These are phyloP conservation scores for Valencia hispanica DNA, from an alignment of 2,797 vertebrate genomes.

Conservation along the genomic window DNA sequence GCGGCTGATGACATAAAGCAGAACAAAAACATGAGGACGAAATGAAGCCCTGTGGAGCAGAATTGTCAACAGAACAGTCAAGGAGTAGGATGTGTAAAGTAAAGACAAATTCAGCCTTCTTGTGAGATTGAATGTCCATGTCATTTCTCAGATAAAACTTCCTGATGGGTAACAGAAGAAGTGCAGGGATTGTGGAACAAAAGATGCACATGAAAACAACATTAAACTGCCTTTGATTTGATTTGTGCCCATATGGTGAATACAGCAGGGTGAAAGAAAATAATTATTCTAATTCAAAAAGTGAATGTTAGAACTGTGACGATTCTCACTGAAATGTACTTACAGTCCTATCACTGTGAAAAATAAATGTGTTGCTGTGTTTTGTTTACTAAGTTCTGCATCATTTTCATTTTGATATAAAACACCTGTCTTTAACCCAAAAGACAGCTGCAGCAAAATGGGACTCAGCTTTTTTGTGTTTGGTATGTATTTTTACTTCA, in stretches of 20 bases:
- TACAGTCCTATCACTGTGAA: slow-evolving; percentile 13
- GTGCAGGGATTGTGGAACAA: neutral
- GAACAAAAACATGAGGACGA: neutral
- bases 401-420: neutral
- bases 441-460: too few relatives aligned
- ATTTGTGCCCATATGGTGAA: neutral
- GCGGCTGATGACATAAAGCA: neutral
- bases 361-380: slow-evolving; percentile 17
- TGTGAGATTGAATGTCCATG: neutral
- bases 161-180: neutral
- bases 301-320: neutral
- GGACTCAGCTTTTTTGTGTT: too few relatives aligned
- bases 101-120: neutral
- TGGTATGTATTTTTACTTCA: too few relatives aligned
- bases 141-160: neutral
- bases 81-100: neutral
- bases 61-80: neutral
- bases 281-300: neutral
- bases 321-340: neutral
- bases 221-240: neutral
- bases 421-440: too few relatives aligned
- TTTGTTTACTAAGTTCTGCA: neutral
- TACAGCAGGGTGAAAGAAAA: neutral
- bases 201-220: neutral
- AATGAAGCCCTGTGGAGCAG: neutral